Evolutionary conservation across 2,797 vertebrate genomes (phyloP).

Genomic region (Todus mexicanus): DNA sequence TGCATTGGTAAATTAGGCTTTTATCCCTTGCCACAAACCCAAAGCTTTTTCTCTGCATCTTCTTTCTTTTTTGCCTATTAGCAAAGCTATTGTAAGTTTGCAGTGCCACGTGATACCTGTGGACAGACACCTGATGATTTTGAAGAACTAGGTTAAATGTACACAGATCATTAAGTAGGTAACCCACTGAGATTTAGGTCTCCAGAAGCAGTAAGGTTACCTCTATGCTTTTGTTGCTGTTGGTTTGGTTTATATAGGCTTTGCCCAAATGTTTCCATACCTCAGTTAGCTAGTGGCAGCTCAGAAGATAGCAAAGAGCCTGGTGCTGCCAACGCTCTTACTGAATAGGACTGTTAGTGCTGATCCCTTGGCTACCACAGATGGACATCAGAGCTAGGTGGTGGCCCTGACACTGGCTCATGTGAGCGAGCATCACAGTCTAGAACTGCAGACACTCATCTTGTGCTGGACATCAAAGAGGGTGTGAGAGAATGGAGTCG

Average conservation of each 20-base stretch:
- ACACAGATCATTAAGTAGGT: background rate
- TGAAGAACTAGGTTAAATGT: background rate
- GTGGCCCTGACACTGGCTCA: background rate
- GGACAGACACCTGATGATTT: background rate
- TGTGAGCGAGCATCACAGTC: background rate
- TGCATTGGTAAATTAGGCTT: background rate
- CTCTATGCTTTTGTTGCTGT: background rate
- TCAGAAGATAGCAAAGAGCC: background rate
- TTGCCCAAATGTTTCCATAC: background rate
- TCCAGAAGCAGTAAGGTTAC: background rate
- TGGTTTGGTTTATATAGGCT: background rate
- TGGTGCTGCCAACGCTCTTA: background rate
- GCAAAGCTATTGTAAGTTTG: background rate
- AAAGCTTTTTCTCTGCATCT: background rate
- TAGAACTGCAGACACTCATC: background rate
- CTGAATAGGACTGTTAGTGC: background rate
- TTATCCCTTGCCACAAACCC: background rate
- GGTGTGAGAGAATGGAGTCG: background rate
- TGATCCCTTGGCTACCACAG: accelerated
- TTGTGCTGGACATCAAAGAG: background rate
- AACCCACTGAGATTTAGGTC: background rate
- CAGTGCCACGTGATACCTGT: background rate
- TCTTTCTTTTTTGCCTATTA: background rate
- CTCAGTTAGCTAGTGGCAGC: background rate
- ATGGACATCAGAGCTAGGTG: background rate